Percentiles rank a stretch among this genome's conserved stretches.
phyloP scores from a whole-genome alignment of 1,140 invertebrate species.

The Aphis craccivora region DNA sequence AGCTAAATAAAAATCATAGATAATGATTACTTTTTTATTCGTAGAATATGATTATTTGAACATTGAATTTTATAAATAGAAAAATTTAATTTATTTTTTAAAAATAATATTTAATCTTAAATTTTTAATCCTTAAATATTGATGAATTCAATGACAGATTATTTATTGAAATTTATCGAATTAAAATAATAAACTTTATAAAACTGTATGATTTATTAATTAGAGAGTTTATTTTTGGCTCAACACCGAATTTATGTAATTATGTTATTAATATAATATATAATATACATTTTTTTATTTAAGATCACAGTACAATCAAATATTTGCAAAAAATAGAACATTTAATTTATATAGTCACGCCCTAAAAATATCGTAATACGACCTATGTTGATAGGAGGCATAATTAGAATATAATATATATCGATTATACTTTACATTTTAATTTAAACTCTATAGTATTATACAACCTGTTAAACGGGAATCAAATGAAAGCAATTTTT shows the following conservation, averaged over 20 bases:
- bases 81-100: neutral
- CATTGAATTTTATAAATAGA: neutral
- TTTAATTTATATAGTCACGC: neutral
- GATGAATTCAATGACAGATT: neutral
- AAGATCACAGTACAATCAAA: neutral
- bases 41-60: no score
- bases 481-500: conserved; percentile 11
- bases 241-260: neutral
- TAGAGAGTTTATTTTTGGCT: neutral
- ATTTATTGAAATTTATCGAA: neutral
- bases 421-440: neutral
- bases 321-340: neutral
- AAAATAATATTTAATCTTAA: neutral
- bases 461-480: neutral
- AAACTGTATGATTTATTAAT: neutral
- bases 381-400: neutral
- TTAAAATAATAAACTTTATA: neutral
- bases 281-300: neutral
- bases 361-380: neutral
- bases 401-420: neutral
- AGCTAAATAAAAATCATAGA: no score
- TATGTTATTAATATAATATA: neutral
- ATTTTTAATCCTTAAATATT: neutral
- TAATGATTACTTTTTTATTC: no score
- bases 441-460: neutral